Evolutionary conservation across 2,888 invertebrate species (phyloP).

Genomic region (Limnephilus lunatus): DNA sequence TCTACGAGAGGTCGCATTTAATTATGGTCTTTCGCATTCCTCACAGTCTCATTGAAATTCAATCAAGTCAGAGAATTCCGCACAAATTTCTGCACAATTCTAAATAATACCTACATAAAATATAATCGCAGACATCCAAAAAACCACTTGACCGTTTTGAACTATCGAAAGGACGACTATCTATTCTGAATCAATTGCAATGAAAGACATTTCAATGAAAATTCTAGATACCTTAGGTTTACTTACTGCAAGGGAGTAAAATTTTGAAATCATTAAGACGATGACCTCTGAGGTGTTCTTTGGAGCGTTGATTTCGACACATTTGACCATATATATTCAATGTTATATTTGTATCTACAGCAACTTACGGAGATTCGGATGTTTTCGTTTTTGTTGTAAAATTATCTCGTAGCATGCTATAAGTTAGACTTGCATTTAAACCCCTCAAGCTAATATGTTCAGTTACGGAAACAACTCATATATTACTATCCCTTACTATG

Average conservation of each 20-base stretch:
- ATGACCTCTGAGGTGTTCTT: neutral
- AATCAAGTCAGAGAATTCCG: neutral
- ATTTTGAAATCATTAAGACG: neutral
- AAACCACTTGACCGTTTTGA: neutral
- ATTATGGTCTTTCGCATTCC: neutral
- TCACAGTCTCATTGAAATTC: neutral
- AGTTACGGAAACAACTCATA: too few species aligned
- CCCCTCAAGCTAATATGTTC: too few species aligned
- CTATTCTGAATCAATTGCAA: neutral
- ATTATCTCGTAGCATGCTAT: too few species aligned
- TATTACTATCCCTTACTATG: too few species aligned
- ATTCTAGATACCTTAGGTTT: neutral
- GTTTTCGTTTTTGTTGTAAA: too few species aligned
- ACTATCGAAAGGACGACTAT: neutral
- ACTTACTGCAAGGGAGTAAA: neutral
- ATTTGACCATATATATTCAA: too few species aligned
- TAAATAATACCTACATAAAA: neutral
- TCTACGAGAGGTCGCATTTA: neutral
- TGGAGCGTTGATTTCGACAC: too few species aligned
- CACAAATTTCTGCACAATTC: neutral
- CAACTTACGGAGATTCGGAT: too few species aligned
- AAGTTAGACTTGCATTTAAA: too few species aligned
- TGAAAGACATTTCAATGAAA: neutral
- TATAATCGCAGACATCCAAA: neutral
- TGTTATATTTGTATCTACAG: too few species aligned